Percentiles rank a stretch among this genome's conserved stretches.
Evolutionary conservation across 2,797 vertebrate genomes (phyloP).

Genomic region (Poecile montanus): DNA sequence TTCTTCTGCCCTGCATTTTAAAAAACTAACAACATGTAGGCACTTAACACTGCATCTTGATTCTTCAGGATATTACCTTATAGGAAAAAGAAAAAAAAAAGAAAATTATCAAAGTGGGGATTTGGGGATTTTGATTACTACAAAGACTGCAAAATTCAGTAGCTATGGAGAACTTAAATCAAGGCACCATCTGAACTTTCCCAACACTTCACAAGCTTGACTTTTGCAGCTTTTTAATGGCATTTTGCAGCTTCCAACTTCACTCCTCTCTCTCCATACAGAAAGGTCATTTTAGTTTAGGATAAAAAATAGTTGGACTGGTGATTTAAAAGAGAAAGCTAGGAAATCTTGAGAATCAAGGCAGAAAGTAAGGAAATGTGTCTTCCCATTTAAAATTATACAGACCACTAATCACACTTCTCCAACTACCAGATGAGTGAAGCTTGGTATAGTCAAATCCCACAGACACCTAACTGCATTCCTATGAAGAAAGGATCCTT

Average conservation of each 20-base stretch:
- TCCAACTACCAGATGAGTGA: neutral
- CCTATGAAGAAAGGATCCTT: neutral
- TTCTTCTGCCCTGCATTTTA: neutral
- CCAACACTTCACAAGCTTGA: neutral
- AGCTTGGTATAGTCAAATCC: neutral
- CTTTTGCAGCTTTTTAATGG: neutral
- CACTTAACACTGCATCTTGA: neutral
- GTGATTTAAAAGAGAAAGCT: neutral
- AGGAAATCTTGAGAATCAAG: neutral
- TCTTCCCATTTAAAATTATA: neutral
- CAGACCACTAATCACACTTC: neutral
- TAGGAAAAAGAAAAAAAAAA: neutral
- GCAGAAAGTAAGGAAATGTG: neutral
- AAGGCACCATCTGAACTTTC: neutral
- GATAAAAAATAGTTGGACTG: neutral
- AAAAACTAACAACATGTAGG: neutral
- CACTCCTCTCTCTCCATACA: neutral
- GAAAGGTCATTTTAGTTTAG: neutral
- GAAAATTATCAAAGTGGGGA: neutral
- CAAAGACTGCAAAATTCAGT: neutral
- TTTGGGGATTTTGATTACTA: neutral
- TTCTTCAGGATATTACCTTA: neutral
- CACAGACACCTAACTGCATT: neutral
- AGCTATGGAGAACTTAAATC: neutral
- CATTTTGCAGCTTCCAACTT: neutral